A percentile compares a stretch with the other conserved stretches of the same genome.
These are phyloP conservation scores for Xylophagus ater DNA, from an alignment of 2,888 invertebrate species.

Conservation along the genomic window DNA sequence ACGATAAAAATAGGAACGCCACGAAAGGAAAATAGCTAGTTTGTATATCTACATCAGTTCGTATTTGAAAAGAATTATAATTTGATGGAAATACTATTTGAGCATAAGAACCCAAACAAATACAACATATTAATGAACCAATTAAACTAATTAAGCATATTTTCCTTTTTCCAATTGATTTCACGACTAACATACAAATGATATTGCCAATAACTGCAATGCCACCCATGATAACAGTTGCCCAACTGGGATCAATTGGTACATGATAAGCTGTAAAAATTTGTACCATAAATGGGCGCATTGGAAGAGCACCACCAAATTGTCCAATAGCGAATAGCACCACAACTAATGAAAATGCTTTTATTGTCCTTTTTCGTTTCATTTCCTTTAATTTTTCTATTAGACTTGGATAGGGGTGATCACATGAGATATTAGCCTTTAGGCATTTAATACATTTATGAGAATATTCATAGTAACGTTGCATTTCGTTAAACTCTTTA, in stretches of 20 bases:
- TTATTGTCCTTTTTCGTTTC: conserved; percentile 42
- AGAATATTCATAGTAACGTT: conserved; percentile 11
- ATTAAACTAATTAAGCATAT: conserved; percentile 40
- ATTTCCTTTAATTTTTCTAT: conserved; percentile 28
- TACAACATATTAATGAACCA: conserved; percentile 37
- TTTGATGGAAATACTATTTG: conserved; percentile 29
- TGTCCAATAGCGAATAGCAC: conserved; percentile 44
- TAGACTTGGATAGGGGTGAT: conserved; percentile 28
- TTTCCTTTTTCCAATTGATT: conserved; percentile 41
- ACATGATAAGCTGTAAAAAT: conserved; percentile 37
- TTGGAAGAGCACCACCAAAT: conserved; percentile 41
- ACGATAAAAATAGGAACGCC: conserved; percentile 13
- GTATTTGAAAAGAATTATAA: conserved; percentile 39
- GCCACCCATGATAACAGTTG: conserved; percentile 43
- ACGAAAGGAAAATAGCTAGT: conserved; percentile 27
- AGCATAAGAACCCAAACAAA: conserved; percentile 38
- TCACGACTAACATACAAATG: conserved; percentile 38
- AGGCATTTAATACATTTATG: conserved; percentile 12
- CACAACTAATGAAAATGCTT: conserved; percentile 43
- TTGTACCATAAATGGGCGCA: conserved; percentile 46
- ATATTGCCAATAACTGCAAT: conserved; percentile 39
- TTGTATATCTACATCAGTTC: conserved; percentile 1
- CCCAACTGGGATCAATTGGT: conserved; percentile 36
- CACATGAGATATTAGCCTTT: conserved; percentile 17
- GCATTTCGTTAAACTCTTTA: conserved; percentile 16